phyloP scores from a whole-genome alignment of 2,888 invertebrate genomes.

The Perithous albicinctus region DNA sequence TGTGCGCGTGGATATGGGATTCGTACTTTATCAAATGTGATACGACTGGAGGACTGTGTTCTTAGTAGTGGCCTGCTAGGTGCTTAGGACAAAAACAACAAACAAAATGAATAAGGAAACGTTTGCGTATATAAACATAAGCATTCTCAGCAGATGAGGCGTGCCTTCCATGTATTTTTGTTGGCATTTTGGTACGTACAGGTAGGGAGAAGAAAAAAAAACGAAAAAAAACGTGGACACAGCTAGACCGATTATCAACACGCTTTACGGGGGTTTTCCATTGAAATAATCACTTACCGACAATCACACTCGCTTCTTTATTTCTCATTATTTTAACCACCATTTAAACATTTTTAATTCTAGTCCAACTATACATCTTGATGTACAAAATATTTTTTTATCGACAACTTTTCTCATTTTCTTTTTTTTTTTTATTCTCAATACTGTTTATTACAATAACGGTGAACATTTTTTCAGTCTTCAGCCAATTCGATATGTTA shows the following conservation, averaged over 20 bases:
- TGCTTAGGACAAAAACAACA: conserved; percentile 77
- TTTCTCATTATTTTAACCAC: too few species aligned
- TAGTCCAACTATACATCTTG: too few species aligned
- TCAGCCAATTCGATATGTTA: background rate
- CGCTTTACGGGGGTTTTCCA: background rate
- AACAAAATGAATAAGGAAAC: conserved; percentile 60
- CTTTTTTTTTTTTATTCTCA: too few species aligned
- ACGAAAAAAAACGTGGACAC: conserved; percentile 1
- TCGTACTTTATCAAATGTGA: conserved; percentile 81
- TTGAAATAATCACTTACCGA: background rate
- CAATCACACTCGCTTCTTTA: background rate
- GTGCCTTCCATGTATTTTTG: conserved; percentile 84
- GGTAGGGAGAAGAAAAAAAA: too few species aligned
- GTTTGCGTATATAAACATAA: conserved; percentile 74
- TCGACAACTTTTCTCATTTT: too few species aligned
- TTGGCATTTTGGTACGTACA: conserved; percentile 82
- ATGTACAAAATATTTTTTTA: too few species aligned
- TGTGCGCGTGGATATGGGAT: conserved; percentile 38
- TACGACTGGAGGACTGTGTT: conserved; percentile 83
- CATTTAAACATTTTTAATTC: too few species aligned
- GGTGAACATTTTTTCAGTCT: background rate
- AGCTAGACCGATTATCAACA: background rate
- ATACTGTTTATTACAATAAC: too few species aligned
- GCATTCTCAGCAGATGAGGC: conserved; percentile 84
- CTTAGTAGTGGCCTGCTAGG: conserved; percentile 84